A percentile compares a stretch with the other conserved stretches of the same genome.
Evolutionary conservation across 2,888 invertebrate genomes (phyloP).

Genomic region (Lomographa bimaculata): DNA sequence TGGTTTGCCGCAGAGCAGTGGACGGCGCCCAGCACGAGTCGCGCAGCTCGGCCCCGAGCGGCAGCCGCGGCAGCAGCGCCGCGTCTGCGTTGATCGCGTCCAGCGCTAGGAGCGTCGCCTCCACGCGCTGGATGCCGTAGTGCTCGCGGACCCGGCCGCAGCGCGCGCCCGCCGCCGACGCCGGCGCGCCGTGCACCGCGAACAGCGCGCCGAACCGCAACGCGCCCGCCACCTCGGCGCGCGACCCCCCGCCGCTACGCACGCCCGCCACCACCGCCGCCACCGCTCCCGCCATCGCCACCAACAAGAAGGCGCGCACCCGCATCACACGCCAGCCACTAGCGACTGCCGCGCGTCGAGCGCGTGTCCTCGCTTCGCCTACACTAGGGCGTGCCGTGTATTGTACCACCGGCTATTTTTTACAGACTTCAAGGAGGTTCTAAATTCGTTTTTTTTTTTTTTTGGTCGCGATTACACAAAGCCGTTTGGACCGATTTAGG

Average conservation of each 20-base stretch:
- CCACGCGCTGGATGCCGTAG: constrained; percentile 90
- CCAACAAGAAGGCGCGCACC: constrained; percentile 51
- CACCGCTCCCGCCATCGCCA: constrained; percentile 49
- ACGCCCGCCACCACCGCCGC: constrained; percentile 15
- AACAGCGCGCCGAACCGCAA: constrained; percentile 84
- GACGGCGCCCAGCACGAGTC: constrained; percentile 94
- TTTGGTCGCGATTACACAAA: too few species aligned
- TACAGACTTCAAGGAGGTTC: too few species aligned
- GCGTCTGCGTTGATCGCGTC: constrained; percentile 85
- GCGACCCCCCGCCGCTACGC: constrained; percentile 36
- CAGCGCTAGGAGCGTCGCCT: constrained; percentile 83
- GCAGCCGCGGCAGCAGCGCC: constrained; percentile 79
- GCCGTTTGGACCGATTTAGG: too few species aligned
- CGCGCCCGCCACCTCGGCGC: constrained; percentile 63
- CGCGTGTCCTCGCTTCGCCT: too few species aligned
- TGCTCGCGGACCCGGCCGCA: constrained; percentile 85
- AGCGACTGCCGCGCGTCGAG: constrained; percentile 34
- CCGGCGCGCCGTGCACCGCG: constrained; percentile 81
- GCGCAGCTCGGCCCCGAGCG: constrained; percentile 87
- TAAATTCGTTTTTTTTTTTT: too few species aligned
- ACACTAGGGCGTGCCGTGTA: too few species aligned
- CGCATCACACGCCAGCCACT: constrained; percentile 52
- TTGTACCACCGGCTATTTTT: too few species aligned
- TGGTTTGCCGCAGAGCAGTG: constrained; percentile 90
- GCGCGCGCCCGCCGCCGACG: constrained; percentile 42